Conservation (phyloP, 23 tunicate genomes). For the Trididemnum clinides region DNA sequence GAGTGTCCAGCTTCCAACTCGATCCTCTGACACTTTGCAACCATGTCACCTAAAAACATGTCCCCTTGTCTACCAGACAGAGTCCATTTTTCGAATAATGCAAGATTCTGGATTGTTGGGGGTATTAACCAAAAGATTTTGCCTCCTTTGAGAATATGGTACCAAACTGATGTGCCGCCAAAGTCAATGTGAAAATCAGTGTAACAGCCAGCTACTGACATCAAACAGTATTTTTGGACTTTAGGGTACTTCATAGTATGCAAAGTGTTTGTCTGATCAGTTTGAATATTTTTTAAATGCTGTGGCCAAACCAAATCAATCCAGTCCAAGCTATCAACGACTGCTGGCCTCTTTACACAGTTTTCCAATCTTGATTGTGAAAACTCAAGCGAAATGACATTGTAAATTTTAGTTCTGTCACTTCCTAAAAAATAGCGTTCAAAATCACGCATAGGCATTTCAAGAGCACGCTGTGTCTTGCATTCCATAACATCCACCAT, state of each 20-base stretch:
- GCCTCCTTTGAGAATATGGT: slow-evolving; percentile 92
- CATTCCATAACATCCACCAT: slow-evolving; percentile 97
- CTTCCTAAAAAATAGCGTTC: slow-evolving; percentile 68
- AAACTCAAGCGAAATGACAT: slow-evolving; percentile 95
- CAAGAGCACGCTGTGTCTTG: slow-evolving; percentile 93
- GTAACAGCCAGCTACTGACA: slow-evolving; percentile 93
- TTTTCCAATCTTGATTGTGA: slow-evolving; percentile 73
- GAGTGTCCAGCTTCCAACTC: slow-evolving; percentile 86
- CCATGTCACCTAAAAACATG: slow-evolving; percentile 89
- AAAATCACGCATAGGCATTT: slow-evolving; percentile 94
- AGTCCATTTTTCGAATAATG: slow-evolving; percentile 85
- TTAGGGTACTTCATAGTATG: slow-evolving; percentile 86
- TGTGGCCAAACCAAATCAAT: slow-evolving; percentile 91
- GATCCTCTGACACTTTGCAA: slow-evolving; percentile 81
- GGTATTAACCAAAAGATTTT: slow-evolving; percentile 96
- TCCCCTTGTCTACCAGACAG: slow-evolving; percentile 88
- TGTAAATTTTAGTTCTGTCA: slow-evolving; percentile 81
- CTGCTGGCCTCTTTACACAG: slow-evolving; percentile 70
- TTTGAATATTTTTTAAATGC: slow-evolving; percentile 69
- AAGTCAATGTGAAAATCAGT: slow-evolving; percentile 99
- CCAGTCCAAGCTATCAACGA: slow-evolving; percentile 87
- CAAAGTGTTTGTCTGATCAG: slow-evolving; percentile 42
- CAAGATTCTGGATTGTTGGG: slow-evolving; percentile 86
- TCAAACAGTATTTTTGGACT: slow-evolving; percentile 95
- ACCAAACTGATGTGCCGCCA: slow-evolving; percentile 99